phyloP scores from a whole-genome alignment of 1,140 invertebrate species.

The Nautilus pompilius region DNA sequence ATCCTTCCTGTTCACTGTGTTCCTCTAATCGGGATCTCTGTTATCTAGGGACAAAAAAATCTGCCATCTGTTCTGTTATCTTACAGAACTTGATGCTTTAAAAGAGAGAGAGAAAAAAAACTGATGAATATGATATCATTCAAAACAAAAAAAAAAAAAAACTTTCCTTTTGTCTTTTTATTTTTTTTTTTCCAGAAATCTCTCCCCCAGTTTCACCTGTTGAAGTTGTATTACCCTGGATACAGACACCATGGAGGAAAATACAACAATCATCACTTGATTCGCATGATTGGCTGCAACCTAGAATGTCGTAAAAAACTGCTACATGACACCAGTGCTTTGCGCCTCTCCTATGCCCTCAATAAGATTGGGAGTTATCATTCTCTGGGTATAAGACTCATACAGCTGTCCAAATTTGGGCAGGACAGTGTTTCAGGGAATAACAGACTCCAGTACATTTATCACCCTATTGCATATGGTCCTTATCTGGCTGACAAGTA shows the following conservation, averaged over 20 bases:
- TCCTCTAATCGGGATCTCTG: too few relatives aligned
- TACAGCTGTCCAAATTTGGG: conserved; percentile 40
- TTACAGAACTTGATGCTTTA: too few relatives aligned
- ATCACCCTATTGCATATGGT: conserved; percentile 48
- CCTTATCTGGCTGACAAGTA: conserved; percentile 50
- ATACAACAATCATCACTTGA: conserved; percentile 34
- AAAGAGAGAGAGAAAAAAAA: too few relatives aligned
- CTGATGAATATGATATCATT: too few relatives aligned
- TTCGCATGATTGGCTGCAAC: conserved; percentile 25
- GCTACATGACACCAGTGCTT: conserved; percentile 43
- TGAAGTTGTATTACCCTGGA: conserved; percentile 39
- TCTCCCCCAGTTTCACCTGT: conserved; percentile 30
- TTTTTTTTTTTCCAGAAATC: conserved; percentile 33
- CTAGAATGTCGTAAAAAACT: conserved; percentile 20
- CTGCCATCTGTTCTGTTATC: too few relatives aligned
- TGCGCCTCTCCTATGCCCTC: conserved; percentile 43
- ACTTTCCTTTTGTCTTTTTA: neutral
- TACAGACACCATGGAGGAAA: conserved; percentile 42
- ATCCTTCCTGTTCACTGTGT: too few relatives aligned
- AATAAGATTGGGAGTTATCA: conserved; percentile 43
- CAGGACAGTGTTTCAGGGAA: conserved; percentile 37
- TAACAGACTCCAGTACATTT: conserved; percentile 43
- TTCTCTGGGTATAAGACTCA: conserved; percentile 35
- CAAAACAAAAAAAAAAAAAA: too few relatives aligned
- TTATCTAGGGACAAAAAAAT: too few relatives aligned